Percentiles rank a stretch among this genome's conserved stretches.
Evolutionary conservation across 23 tunicate genomes (phyloP).

Genomic region (Phallusia fumigata): DNA sequence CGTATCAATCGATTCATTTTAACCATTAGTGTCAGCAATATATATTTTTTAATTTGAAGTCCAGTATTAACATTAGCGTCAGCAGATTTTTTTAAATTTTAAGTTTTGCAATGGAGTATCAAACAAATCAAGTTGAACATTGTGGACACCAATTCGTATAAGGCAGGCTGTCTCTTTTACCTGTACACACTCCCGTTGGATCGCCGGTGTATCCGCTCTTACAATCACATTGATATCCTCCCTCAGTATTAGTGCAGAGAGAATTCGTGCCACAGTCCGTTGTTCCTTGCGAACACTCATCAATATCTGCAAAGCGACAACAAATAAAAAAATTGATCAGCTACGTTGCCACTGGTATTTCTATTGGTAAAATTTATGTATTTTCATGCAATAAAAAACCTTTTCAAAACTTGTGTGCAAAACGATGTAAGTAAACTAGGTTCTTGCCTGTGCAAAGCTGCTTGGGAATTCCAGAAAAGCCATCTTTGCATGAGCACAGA

Average conservation of each 20-base stretch:
- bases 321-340: too few species aligned
- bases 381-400: background rate
- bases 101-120: too few species aligned
- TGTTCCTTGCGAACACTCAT: conserved; percentile 39
- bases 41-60: too few species aligned
- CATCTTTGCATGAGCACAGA: conserved; percentile 26
- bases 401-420: background rate
- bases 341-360: too few species aligned
- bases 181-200: conserved; percentile 28
- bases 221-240: conserved; percentile 45
- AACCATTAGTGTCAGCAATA: too few species aligned
- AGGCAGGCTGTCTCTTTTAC: conserved; percentile 13
- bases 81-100: too few species aligned
- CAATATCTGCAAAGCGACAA: conserved; percentile 24
- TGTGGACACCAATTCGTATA: too few species aligned
- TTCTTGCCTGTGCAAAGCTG: conserved; percentile 13
- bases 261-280: conserved; percentile 38
- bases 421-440: background rate
- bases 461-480: conserved; percentile 32
- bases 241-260: conserved; percentile 24
- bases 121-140: too few species aligned
- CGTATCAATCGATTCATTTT: too few species aligned
- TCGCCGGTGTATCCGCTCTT: conserved; percentile 44
- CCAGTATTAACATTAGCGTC: too few species aligned
- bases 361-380: too few species aligned